Evolutionary conservation across 2,888 invertebrate genomes (phyloP).

Genomic region (Polymixis lichenea): DNA sequence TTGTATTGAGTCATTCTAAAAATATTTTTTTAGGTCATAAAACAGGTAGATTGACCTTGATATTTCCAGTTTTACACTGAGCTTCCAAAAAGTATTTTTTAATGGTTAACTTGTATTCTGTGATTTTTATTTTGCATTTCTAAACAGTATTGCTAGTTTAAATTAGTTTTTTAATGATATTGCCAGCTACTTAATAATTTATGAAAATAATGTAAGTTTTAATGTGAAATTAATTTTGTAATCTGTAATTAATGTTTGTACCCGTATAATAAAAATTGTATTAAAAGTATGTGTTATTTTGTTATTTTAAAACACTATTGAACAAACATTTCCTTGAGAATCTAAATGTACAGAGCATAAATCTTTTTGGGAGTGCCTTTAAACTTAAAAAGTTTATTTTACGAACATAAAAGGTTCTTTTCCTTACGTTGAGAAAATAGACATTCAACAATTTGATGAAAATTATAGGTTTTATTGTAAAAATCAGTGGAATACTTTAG

Average conservation of each 20-base stretch:
- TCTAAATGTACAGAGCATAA: slow-evolving; percentile 44
- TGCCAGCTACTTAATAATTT: slow-evolving; percentile 80
- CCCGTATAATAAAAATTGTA: slow-evolving; percentile 76
- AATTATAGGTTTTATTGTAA: not conserved
- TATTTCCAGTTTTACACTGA: slow-evolving; percentile 64
- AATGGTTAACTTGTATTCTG: slow-evolving; percentile 78
- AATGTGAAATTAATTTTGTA: slow-evolving; percentile 74
- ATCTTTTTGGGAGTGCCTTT: slow-evolving; percentile 29
- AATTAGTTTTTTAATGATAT: slow-evolving; percentile 70
- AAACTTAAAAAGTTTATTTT: not conserved
- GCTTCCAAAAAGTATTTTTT: slow-evolving; percentile 75
- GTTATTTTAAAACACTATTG: slow-evolving; percentile 78
- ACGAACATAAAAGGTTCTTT: not conserved
- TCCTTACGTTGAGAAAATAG: not conserved
- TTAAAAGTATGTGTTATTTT: slow-evolving; percentile 77
- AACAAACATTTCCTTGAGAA: slow-evolving; percentile 68
- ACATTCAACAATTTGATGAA: not conserved
- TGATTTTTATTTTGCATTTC: slow-evolving; percentile 76
- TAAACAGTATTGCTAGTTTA: slow-evolving; percentile 79
- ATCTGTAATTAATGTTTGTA: slow-evolving; percentile 79
- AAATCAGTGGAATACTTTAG: too few species aligned
- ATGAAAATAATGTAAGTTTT: slow-evolving; percentile 72
- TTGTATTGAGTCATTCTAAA: slow-evolving; percentile 67
- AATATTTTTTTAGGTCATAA: slow-evolving; percentile 61
- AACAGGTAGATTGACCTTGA: slow-evolving; percentile 80